Evolutionary conservation across 2,888 invertebrate species (phyloP), one percentile per base, ranked within the genome.

Genomic region (Leucophora obtusa): DNA sequence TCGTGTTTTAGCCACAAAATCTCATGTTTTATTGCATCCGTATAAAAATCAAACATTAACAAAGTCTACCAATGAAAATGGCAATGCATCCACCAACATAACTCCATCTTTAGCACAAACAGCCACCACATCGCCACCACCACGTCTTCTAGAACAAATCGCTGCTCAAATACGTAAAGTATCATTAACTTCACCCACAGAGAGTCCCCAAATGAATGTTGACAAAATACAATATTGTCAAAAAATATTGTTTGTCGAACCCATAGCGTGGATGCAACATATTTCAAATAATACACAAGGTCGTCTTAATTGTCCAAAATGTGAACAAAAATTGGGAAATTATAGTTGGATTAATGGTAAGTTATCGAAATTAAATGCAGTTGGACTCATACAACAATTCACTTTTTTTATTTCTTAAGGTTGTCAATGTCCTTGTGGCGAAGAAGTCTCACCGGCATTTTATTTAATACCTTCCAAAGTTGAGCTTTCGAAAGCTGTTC

Each of bases 381-480:
- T 14, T 4, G 21, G 4, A 21, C 21, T 2, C 21, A 21, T 21
- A 21, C 2, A 3, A 21, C 4, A 21, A 21, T 21, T 21, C 4
- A 21, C 21, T 4, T 21, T 21, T 21, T n/a, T 69, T 54, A 10
- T 56, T 59, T 28, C 10, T 62, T 21, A 24, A 93, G 96, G 96
- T 70, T 96, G 96, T 86, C 94, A 95, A 85, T 97, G 97, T 89
- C 96, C 96, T 0, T 98, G 97, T 90, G 97, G 97, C 0, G 94
- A 94, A 82, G 96, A 96, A 90, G 95, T 97, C 78, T 95, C 96
- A 14, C 97, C 97, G 0, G 96, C 96, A 24, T 98, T 97, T 91
- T 97, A 97, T 91, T 92, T 98, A 84, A 95, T 96, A 85, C 96
- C 96, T 50, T 96, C 96, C 54, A 97, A 96, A 91, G 96, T 97